phyloP scores from a whole-genome alignment of 2,888 invertebrate genomes.

The Agrilus mali region DNA sequence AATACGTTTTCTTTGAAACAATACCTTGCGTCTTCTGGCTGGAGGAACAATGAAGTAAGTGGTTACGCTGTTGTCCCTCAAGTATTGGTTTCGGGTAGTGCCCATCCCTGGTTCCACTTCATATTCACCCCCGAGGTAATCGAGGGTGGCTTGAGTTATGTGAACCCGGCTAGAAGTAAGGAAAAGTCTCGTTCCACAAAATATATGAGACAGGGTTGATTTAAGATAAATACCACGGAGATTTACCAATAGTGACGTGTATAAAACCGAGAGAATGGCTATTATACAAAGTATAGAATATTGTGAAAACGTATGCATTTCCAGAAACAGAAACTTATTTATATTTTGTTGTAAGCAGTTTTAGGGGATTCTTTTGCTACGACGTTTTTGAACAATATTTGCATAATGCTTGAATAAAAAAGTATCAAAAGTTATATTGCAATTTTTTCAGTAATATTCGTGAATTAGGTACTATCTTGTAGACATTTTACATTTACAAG shows the following conservation, averaged over 20 bases:
- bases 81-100: conserved; percentile 67
- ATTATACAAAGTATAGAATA: too few relatives aligned
- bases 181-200: conserved; percentile 5
- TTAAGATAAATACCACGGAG: neutral
- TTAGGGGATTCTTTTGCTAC: too few relatives aligned
- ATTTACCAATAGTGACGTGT: neutral
- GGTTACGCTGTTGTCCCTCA: conserved; percentile 71
- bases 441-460: too few relatives aligned
- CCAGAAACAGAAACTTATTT: too few relatives aligned
- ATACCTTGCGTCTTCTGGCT: conserved; percentile 69
- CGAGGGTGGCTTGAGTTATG: conserved; percentile 73
- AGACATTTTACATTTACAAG: too few relatives aligned
- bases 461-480: too few relatives aligned
- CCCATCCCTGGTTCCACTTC: conserved; percentile 84
- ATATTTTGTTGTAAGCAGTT: too few relatives aligned
- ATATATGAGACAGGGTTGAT: neutral
- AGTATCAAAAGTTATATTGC: too few relatives aligned
- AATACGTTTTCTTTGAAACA: conserved; percentile 7
- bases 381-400: too few relatives aligned
- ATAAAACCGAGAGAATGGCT: too few relatives aligned
- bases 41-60: conserved; percentile 86
- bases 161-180: conserved; percentile 56
- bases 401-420: too few relatives aligned
- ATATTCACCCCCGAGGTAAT: conserved; percentile 76
- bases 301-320: too few relatives aligned